Evolutionary conservation across 2,797 vertebrate genomes (phyloP).

Genomic region (Erpetoichthys calabaricus): DNA sequence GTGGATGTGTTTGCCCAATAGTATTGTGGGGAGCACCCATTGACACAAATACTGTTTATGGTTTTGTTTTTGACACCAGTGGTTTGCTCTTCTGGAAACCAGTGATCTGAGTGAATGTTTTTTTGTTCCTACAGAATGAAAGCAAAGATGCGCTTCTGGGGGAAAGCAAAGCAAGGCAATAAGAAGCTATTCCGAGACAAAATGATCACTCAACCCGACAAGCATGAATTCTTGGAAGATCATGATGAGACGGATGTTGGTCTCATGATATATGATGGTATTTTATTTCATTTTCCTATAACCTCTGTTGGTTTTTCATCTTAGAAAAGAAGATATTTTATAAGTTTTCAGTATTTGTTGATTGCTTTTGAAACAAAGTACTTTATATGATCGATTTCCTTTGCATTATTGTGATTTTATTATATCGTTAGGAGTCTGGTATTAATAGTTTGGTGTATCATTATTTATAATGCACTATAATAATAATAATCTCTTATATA

Average conservation of each 20-base stretch:
- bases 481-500: too few species aligned
- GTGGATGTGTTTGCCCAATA: too few species aligned
- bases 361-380: too few species aligned
- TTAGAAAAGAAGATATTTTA: constrained; percentile 3
- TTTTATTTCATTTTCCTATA: neutral
- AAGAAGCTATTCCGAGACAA: constrained; percentile 70
- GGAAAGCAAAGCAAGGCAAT: constrained; percentile 75
- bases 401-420: neutral
- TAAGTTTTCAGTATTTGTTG: neutral
- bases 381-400: neutral
- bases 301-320: neutral
- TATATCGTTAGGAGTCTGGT: too few species aligned
- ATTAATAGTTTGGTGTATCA: too few species aligned
- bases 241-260: constrained; percentile 44
- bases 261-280: constrained; percentile 56
- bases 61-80: too few species aligned
- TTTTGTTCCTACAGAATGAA: constrained; percentile 38
- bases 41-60: too few species aligned
- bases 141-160: constrained; percentile 90
- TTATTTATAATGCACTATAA: too few species aligned
- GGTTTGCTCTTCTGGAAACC: too few species aligned
- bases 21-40: too few species aligned
- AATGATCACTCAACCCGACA: constrained; percentile 57
- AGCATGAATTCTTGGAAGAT: constrained; percentile 33
- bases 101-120: too few species aligned